Conservation (phyloP, 2,113 vertebrate species). For the Laticauda colubrina region DNA sequence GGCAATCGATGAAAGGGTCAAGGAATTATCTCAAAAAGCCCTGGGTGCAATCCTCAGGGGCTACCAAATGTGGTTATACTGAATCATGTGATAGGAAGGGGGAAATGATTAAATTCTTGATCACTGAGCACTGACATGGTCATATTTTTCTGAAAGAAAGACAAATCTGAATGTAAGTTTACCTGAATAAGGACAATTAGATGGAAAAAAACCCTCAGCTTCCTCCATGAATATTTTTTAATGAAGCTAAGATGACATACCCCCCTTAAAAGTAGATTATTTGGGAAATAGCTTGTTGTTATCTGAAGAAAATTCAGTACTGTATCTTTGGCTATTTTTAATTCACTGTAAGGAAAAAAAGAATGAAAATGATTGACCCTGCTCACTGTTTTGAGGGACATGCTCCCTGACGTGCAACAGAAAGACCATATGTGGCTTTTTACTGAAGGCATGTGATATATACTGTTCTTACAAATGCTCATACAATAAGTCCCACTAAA, state of each 20-base stretch:
- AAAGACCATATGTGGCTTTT: neutral
- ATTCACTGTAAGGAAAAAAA: neutral
- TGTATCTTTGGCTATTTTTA: neutral
- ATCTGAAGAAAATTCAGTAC: neutral
- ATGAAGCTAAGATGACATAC: neutral
- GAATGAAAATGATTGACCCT: neutral
- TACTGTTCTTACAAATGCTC: neutral
- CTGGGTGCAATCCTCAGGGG: neutral
- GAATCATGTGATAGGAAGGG: neutral
- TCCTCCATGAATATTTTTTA: neutral
- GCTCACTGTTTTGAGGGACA: neutral
- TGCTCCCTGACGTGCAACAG: neutral
- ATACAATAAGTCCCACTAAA: neutral
- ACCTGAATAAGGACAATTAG: neutral
- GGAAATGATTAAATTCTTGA: neutral
- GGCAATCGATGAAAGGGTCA: neutral
- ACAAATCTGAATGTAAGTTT: neutral
- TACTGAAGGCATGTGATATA: neutral
- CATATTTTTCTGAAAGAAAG: neutral
- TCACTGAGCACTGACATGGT: neutral
- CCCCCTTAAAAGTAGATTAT: neutral
- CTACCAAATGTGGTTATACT: neutral
- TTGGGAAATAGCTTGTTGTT: neutral
- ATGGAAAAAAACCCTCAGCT: neutral
- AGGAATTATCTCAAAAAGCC: neutral